phyloP scores from a whole-genome alignment of 1,140 invertebrate genomes.

The Adoxophyes honmai region DNA sequence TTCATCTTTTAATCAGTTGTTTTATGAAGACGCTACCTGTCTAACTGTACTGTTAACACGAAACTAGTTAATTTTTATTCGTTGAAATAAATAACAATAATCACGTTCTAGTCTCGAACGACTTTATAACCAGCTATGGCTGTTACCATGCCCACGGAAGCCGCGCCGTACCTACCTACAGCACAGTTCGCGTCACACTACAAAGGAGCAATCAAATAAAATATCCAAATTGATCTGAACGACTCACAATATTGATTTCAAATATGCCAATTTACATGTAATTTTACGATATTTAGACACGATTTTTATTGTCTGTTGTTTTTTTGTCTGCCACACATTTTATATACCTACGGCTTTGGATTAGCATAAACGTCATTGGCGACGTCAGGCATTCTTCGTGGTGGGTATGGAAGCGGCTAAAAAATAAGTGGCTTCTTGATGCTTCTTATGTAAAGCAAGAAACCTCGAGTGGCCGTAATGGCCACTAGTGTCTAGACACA shows the following conservation, averaged over 20 bases:
- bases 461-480: neutral
- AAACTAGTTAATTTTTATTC: no score
- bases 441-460: neutral
- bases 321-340: conserved; percentile 18
- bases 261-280: conserved; percentile 60
- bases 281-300: conserved; percentile 25
- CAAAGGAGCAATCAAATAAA: conserved; percentile 51
- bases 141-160: conserved; percentile 35
- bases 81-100: no score
- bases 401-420: neutral
- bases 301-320: conserved; percentile 36
- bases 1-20: no score
- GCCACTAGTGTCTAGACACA: conserved; percentile 3
- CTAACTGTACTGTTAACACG: no score
- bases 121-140: neutral
- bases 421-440: conserved; percentile 1
- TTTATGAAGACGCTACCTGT: no score
- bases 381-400: conserved; percentile 17
- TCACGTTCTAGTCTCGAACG: no score
- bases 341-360: conserved; percentile 18
- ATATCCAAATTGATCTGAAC: conserved; percentile 51
- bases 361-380: conserved; percentile 13
- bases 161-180: conserved; percentile 22
- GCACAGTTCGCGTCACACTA: conserved; percentile 34
- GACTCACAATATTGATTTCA: conserved; percentile 51